phyloP scores from a whole-genome alignment of 2,888 invertebrate species.

The Rhorus exstirpatorius region DNA sequence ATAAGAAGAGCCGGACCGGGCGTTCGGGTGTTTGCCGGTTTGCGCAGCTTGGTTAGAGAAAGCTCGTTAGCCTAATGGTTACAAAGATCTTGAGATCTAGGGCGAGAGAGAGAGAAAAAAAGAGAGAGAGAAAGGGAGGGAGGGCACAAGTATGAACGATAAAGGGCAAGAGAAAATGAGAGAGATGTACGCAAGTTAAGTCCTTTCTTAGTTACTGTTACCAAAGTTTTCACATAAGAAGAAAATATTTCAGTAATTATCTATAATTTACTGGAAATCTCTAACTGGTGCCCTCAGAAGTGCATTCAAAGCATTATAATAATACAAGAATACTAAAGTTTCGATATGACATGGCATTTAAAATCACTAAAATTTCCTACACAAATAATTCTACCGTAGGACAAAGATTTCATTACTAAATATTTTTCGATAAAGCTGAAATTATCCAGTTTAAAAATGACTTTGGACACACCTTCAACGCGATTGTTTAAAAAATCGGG shows the following conservation, averaged over 20 bases:
- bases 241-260: slow-evolving; percentile 1
- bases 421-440: too few species aligned
- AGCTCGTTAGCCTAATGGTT: slow-evolving; percentile 71
- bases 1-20: slow-evolving; percentile 58
- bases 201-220: slow-evolving; percentile 1
- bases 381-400: too few species aligned
- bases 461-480: too few species aligned
- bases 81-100: slow-evolving; percentile 49
- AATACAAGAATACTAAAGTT: background rate
- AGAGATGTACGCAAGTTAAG: background rate
- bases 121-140: slow-evolving; percentile 1
- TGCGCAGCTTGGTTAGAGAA: slow-evolving; percentile 45
- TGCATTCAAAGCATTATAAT: slow-evolving; percentile 5
- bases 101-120: slow-evolving; percentile 16
- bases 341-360: too few species aligned
- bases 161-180: slow-evolving; percentile 20
- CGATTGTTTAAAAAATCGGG: too few species aligned
- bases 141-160: slow-evolving; percentile 18
- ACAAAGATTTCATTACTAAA: too few species aligned
- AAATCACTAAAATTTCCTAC: background rate
- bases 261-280: background rate
- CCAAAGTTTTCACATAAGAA: slow-evolving; percentile 25
- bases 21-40: slow-evolving; percentile 39
- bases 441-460: too few species aligned
- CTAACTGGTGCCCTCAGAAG: background rate